Evolutionary conservation across 2,797 vertebrate species (phyloP), one percentile per base, ranked within the genome.

Genomic region (Sebastes ruberrimus): DNA sequence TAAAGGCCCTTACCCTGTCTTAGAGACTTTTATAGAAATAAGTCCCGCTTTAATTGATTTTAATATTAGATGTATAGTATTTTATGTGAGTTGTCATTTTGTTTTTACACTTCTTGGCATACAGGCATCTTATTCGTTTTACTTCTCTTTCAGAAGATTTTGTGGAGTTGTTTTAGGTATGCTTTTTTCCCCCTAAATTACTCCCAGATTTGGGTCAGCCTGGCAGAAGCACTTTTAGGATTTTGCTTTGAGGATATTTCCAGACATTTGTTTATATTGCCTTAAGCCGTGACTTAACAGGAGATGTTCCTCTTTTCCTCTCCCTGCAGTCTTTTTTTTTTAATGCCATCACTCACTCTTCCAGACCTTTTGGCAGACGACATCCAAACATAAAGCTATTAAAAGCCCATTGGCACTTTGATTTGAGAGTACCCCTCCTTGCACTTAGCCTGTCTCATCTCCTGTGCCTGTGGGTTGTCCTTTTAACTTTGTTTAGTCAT

Each of bases 181-280:
- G 33, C 3, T 46, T 46, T 46, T 55, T 35, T 9, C 7, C 10
- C 38, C 20, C 16, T 49, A 33, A 80, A 80, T 81, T n/a, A 38
- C 27, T 78, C 20, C 14, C 80, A 67, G 66, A 88, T 88, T 84
- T 52, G 23, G 46, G 68, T 74, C 64, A 53, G 77, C 53, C 67
- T 61, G 62, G 16, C 73, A 32, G 78, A 78, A 70, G 67, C 64
- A 70, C 81, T 87, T 85, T 88, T 22, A 85, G 82, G 82, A 90
- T 92, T 92, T 88, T 57, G 69, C 75, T 89, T 82, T 81, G 70
- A 74, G 80, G 73, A 77, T 86, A 80, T 88, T 89, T 85, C 33
- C 76, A 81, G 74, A 78, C 64, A 76, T 88, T 86, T 88, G 82
- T 87, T 86, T 75, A 57, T 56, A 20, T 49, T 38, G 33, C 11